phyloP scores from a whole-genome alignment of 2,797 vertebrate species.

The Momotus momota region DNA sequence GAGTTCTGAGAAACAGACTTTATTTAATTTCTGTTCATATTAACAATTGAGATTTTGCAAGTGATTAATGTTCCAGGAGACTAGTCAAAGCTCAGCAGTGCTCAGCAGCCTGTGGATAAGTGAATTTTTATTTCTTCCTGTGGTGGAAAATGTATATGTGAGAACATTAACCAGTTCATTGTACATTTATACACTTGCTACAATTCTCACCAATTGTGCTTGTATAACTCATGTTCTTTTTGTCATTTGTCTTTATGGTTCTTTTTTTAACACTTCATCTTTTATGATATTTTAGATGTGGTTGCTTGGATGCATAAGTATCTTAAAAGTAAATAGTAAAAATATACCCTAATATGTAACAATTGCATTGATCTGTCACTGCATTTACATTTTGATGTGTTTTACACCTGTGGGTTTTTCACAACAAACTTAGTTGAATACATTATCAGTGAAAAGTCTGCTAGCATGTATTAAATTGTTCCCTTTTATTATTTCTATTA shows the following conservation, averaged over 20 bases:
- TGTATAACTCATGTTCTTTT: neutral
- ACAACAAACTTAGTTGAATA: constrained; percentile 57
- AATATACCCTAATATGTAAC: neutral
- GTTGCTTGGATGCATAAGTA: neutral
- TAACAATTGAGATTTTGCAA: neutral
- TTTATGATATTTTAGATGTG: constrained; percentile 10
- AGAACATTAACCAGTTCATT: neutral
- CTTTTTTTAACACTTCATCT: neutral
- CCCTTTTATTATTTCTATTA: constrained; percentile 30
- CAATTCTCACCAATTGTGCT: neutral
- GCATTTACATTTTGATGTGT: constrained; percentile 4
- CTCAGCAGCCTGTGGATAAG: neutral
- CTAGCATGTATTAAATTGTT: constrained; percentile 4
- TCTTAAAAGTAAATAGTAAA: constrained; percentile 33
- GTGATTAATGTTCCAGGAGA: constrained; percentile 21
- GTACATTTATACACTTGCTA: neutral
- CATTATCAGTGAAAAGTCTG: constrained; percentile 36
- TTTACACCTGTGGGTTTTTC: constrained; percentile 49
- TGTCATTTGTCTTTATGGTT: neutral
- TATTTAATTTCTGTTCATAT: constrained; percentile 33
- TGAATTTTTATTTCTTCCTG: constrained; percentile 36
- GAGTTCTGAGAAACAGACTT: neutral
- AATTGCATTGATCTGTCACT: constrained; percentile 1
- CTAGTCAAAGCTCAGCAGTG: constrained; percentile 19
- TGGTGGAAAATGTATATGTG: constrained; percentile 1